Conservation (phyloP, 2,797 vertebrate genomes). For the Sebastes jordani region DNA sequence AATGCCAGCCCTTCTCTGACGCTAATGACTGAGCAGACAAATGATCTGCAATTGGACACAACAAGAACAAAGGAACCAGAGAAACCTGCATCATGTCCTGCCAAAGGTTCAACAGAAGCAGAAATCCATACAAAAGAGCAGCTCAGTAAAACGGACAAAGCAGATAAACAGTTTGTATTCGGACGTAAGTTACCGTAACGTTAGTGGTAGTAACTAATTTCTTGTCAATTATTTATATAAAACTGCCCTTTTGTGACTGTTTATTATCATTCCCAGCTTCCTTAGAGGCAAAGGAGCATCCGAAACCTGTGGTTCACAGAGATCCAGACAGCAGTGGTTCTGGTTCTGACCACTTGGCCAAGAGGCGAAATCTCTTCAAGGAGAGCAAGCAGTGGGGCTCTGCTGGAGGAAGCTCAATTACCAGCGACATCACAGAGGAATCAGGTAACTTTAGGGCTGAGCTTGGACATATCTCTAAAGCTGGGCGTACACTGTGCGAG, state of each 20-base stretch:
- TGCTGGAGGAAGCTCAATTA: slow-evolving; percentile 84
- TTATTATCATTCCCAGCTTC: slow-evolving; percentile 47
- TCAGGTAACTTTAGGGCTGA: slow-evolving; percentile 74
- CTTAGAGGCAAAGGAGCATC: slow-evolving; percentile 74
- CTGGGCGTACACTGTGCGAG: neutral
- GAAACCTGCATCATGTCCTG: slow-evolving; percentile 6
- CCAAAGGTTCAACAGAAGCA: slow-evolving; percentile 13
- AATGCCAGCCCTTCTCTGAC: slow-evolving; percentile 11
- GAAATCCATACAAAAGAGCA: slow-evolving; percentile 47
- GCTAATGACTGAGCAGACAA: neutral
- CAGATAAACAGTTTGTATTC: slow-evolving; percentile 53
- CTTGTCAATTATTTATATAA: neutral
- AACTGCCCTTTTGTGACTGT: neutral
- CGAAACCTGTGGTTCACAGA: slow-evolving; percentile 73
- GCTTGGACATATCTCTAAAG: neutral
- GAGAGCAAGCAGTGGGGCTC: slow-evolving; percentile 88
- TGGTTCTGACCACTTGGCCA: slow-evolving; percentile 85
- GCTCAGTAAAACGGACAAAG: slow-evolving; percentile 49
- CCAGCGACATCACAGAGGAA: slow-evolving; percentile 89
- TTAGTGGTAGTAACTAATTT: neutral
- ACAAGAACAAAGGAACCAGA: slow-evolving; percentile 30
- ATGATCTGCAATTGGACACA: neutral
- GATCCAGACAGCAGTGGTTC: slow-evolving; percentile 77
- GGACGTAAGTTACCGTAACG: slow-evolving; percentile 75
- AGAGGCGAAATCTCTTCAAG: slow-evolving; percentile 87